These are phyloP conservation scores for Phalacrocorax brasilianus DNA, from an alignment of 2,113 vertebrate genomes.

Conservation along the genomic window DNA sequence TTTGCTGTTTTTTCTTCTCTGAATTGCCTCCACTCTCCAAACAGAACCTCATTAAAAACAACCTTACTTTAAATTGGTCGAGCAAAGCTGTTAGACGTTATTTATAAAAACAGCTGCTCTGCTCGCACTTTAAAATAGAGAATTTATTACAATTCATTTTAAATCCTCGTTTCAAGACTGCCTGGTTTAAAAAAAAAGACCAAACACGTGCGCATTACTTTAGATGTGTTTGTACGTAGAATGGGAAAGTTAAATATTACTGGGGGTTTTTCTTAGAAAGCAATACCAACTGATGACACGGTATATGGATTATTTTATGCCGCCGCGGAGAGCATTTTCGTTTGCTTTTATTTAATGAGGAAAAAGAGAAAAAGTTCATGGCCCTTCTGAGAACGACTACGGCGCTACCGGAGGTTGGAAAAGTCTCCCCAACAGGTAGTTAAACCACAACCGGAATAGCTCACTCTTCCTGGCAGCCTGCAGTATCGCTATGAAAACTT, in stretches of 20 bases:
- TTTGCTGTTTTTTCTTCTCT: neutral
- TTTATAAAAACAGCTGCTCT: neutral
- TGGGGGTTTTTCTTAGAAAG: neutral
- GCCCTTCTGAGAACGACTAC: neutral
- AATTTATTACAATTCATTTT: neutral
- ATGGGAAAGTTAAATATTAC: neutral
- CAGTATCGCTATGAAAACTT: neutral
- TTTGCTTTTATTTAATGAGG: too few species aligned
- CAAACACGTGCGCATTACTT: neutral
- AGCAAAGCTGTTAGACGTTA: neutral
- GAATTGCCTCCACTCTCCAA: neutral
- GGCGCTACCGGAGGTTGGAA: neutral
- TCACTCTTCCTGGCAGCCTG: neutral
- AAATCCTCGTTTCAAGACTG: neutral
- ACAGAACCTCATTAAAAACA: neutral
- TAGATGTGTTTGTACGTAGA: neutral
- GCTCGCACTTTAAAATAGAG: fast-evolving
- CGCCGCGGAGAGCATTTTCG: fast-evolving
- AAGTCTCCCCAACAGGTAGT: neutral
- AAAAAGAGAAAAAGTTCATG: neutral
- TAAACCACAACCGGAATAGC: neutral
- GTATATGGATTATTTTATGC: too few species aligned
- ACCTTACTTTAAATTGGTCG: neutral
- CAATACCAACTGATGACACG: fast-evolving
- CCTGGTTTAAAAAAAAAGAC: neutral